These are phyloP conservation scores for Tetragonula carbonaria DNA, from an alignment of 2,888 invertebrate genomes.

Conservation along the genomic window DNA sequence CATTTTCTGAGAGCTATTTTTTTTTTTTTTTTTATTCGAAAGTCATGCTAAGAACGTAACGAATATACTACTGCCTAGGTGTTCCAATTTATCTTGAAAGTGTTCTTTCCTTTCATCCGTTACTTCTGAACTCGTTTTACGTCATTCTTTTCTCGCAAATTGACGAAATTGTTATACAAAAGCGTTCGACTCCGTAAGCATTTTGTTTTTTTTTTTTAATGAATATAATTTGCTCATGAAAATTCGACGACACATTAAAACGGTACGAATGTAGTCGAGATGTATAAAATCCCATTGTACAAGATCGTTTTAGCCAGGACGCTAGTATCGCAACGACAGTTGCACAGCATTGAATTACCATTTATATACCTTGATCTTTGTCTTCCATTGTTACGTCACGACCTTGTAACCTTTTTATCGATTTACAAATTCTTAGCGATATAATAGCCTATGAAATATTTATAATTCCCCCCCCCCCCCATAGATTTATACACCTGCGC, in stretches of 20 bases:
- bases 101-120: constrained; percentile 18
- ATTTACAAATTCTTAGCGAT: constrained; percentile 8
- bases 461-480: background rate
- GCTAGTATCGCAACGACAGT: constrained; percentile 11
- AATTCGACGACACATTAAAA: constrained; percentile 10
- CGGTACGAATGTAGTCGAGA: constrained; percentile 3
- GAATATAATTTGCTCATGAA: background rate
- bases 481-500: background rate
- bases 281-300: constrained; percentile 30
- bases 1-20: background rate
- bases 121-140: constrained; percentile 10
- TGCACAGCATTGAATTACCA: background rate
- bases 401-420: constrained; percentile 15
- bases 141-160: constrained; percentile 12
- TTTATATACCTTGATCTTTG: constrained; percentile 29
- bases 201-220: background rate
- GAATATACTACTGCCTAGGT: constrained; percentile 49
- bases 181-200: constrained; percentile 17
- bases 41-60: constrained; percentile 1
- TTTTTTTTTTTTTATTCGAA: background rate
- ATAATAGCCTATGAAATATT: constrained; percentile 15
- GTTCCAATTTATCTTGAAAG: constrained; percentile 48
- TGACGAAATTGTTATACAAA: constrained; percentile 10
- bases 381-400: constrained; percentile 40
- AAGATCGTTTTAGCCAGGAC: constrained; percentile 12